Evolutionary conservation across 2,113 vertebrate genomes (phyloP).

Genomic region (Malaclemys terrapin): DNA sequence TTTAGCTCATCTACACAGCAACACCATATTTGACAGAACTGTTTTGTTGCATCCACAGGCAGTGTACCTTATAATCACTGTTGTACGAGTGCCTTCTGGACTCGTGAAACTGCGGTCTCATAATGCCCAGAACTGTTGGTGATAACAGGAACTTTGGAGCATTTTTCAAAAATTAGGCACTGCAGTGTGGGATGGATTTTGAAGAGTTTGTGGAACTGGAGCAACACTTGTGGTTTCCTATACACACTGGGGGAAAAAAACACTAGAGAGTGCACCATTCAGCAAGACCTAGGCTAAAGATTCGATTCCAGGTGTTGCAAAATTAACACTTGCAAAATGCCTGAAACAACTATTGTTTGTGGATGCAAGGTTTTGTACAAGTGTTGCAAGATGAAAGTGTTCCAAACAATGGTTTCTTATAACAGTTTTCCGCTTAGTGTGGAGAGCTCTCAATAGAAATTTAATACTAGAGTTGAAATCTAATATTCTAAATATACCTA

Average conservation of each 20-base stretch:
- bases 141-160: not conserved
- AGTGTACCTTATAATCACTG: not conserved
- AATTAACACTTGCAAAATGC: not conserved
- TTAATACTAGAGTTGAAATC: not conserved
- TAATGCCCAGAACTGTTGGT: not conserved
- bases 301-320: not conserved
- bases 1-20: not conserved
- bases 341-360: not conserved
- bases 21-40: constrained; percentile 24
- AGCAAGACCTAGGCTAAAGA: not conserved
- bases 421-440: not conserved
- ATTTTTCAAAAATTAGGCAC: not conserved
- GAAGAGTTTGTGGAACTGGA: not conserved
- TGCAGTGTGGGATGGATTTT: not conserved
- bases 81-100: constrained; percentile 14
- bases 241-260: not conserved
- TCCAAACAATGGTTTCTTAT: not conserved
- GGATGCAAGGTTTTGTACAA: not conserved
- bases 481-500: not conserved
- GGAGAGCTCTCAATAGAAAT: not conserved
- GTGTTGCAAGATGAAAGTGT: not conserved
- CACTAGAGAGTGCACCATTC: not conserved
- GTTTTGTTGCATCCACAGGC: constrained; percentile 17
- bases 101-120: not conserved
- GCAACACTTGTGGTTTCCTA: not conserved